Conservation (phyloP, 2,113 vertebrate genomes). For the Glaucidium brasilianum region DNA sequence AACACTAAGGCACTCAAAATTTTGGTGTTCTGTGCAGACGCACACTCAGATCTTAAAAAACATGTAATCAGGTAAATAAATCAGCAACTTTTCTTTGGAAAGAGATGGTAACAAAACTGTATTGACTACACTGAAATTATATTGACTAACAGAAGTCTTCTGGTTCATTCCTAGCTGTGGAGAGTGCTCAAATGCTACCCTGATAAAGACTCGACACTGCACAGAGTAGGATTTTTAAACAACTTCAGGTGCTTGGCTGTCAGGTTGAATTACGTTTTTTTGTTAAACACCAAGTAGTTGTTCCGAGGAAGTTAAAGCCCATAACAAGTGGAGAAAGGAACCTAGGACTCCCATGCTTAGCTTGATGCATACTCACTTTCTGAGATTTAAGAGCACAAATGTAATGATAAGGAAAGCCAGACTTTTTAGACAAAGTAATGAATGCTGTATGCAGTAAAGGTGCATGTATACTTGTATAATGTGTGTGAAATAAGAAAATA, state of each 20-base stretch:
- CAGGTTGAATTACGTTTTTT: neutral
- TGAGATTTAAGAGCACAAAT: neutral
- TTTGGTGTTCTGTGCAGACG: fast-evolving
- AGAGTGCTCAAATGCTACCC: neutral
- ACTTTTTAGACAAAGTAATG: neutral
- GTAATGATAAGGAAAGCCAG: neutral
- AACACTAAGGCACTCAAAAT: neutral
- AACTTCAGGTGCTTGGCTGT: neutral
- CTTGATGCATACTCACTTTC: neutral
- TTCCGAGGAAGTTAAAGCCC: neutral
- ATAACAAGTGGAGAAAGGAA: neutral
- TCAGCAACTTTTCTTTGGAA: neutral
- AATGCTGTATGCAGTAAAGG: neutral
- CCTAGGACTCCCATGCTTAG: neutral
- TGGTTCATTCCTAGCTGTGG: neutral
- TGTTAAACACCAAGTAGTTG: neutral
- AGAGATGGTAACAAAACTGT: neutral
- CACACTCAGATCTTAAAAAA: neutral
- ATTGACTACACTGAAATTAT: neutral
- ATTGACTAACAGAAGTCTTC: neutral
- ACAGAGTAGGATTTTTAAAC: neutral
- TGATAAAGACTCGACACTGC: neutral
- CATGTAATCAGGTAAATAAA: neutral
- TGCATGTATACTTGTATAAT: neutral
- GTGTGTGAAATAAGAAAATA: neutral